Base-by-base conservation (phyloP, 2,797 vertebrate genomes). In the Artibeus jamaicensis region DNA sequence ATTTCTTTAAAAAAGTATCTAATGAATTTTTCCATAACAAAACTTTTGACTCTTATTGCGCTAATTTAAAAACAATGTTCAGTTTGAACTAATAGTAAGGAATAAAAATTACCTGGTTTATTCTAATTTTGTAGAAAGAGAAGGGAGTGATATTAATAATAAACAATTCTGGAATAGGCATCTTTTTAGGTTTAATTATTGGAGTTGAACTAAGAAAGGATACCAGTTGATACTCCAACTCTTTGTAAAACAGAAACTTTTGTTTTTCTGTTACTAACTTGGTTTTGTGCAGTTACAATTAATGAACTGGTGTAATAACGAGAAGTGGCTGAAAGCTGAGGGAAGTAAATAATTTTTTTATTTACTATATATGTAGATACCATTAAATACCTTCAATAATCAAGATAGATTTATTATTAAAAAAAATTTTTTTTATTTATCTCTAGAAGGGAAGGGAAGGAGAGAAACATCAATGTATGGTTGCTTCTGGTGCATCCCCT, bases 221-320 rank as follows among this genome's bases (percentile, higher is more conserved):
- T 85, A 79, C 26, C 71, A 57, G 46, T 81, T 79, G n/a, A 44
- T 53, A 42, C 57, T 73, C 68, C 34, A 37, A 5, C 19, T 93
- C 29, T 94, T 74, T 57, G 15, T 67, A 67, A 67, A 88, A 85
- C 39, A 94, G 32, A 77, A 77, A 70, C 26, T 70, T 74, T 68
- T 67, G 44, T 88, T 94, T 83, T 96, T 93, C 57, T 85, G 8
- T 92, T 79, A 57, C 22, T 91, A 53, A 46, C 4, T 74, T 92
- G 68, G 42, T 39, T 89, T 86, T 15, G 29, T 79, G 32, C 15
- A 67, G 21, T 93, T 93, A 67, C 1, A 50, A 1, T 81, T 74
- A 57, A 81, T 81, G 39, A 92, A 18, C 57, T 68, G 14, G 22
- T 79, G 6, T 18, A 12, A 29, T 83, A 83, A 62, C 73, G n/a